Evolutionary conservation across 1,140 invertebrate genomes (phyloP).

Genomic region (Polypedilum pembai): DNA sequence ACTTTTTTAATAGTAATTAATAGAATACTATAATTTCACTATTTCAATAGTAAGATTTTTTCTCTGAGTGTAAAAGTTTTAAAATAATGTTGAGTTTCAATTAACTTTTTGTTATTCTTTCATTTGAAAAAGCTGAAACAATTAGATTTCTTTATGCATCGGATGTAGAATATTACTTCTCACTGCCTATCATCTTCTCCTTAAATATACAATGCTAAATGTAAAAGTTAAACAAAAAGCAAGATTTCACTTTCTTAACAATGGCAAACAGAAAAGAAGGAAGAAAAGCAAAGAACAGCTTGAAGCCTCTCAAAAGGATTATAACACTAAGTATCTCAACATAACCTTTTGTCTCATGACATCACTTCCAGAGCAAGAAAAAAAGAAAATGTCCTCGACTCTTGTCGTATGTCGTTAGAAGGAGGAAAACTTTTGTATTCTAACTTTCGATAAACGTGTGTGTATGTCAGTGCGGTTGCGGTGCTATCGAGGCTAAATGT

Average conservation of each 20-base stretch:
- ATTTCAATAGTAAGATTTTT: too few species aligned
- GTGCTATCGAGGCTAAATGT: not conserved
- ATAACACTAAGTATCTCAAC: not conserved
- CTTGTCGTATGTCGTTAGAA: not conserved
- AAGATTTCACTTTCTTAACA: not conserved
- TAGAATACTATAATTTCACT: too few species aligned
- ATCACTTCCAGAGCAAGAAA: not conserved
- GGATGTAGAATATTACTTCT: not conserved
- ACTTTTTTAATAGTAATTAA: too few species aligned
- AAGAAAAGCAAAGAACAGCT: not conserved
- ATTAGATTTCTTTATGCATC: too few species aligned
- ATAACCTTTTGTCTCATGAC: conserved; percentile 17
- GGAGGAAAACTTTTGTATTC: not conserved
- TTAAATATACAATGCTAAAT: not conserved
- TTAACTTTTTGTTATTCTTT: too few species aligned
- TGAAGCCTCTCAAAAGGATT: conserved; percentile 16
- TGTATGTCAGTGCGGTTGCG: not conserved
- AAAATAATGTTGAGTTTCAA: too few species aligned
- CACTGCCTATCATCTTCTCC: not conserved
- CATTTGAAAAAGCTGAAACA: too few species aligned
- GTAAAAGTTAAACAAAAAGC: not conserved
- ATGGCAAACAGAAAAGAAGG: not conserved
- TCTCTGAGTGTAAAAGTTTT: too few species aligned
- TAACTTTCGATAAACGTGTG: not conserved
- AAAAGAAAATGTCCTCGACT: not conserved